A percentile compares a stretch with the other conserved stretches of the same genome.
phyloP scores from a whole-genome alignment of 2,113 vertebrate genomes.

The Bothrops jararaca region DNA sequence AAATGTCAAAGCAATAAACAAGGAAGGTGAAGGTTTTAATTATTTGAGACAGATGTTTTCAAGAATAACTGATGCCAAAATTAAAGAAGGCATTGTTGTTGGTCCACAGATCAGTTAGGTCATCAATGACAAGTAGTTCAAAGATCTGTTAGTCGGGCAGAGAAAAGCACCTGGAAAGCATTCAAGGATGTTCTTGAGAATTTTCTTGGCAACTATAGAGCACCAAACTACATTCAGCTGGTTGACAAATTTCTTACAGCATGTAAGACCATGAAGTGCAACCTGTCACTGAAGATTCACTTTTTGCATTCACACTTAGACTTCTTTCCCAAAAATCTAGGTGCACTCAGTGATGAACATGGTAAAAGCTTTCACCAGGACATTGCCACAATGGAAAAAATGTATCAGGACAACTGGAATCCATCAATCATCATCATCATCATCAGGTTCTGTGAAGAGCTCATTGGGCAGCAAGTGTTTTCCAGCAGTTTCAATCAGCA shows the following conservation, averaged over 20 bases:
- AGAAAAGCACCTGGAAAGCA: not conserved
- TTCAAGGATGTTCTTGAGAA: not conserved
- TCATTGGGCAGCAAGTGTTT: not conserved
- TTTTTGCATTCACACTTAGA: not conserved
- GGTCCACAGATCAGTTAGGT: not conserved
- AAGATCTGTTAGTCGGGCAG: not conserved
- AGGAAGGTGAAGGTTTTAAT: not conserved
- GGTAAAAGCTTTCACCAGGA: not conserved
- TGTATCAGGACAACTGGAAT: not conserved
- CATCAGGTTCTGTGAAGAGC: not conserved
- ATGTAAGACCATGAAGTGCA: not conserved
- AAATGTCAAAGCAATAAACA: not conserved
- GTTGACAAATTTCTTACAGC: not conserved
- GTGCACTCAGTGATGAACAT: not conserved
- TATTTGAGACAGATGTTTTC: not conserved
- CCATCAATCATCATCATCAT: not conserved
- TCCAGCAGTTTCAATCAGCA: not conserved
- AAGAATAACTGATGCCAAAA: not conserved
- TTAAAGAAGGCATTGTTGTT: not conserved
- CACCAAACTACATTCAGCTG: not conserved
- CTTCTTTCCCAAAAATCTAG: not conserved
- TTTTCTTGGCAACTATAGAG: not conserved
- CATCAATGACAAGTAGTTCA: not conserved
- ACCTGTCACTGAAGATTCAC: not conserved
- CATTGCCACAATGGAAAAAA: not conserved